Evolutionary conservation across 1,140 invertebrate genomes (phyloP), one percentile per base, ranked within the genome.

Genomic region (Laupala kohalensis): DNA sequence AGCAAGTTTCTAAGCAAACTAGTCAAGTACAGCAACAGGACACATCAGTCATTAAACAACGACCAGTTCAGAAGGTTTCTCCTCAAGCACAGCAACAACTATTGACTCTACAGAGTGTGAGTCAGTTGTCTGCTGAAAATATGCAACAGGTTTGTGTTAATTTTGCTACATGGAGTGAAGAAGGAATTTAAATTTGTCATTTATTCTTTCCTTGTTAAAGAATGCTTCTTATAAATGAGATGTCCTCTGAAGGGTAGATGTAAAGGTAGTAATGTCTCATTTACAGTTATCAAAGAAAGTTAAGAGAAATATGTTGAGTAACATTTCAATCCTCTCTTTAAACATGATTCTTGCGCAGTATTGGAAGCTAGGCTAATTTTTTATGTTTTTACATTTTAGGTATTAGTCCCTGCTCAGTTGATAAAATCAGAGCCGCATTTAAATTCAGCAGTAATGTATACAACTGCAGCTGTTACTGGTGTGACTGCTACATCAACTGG

Each of bases 371-470:
- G 5, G 6, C 9, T 69, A 19, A 29, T 37, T 6, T 15, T 26
- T 15, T 12, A 13, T 69, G 15, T 12, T 4, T 25, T 37, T 25
- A 63, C 27, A 23, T 64, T 9, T 28, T 15, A 71, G 70, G 67
- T 80, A 23, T 74, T 80, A 23, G 72, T 81, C 5, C 78, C 80
- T 72, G 75, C 78, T 9, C 80, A 80, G 74, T 62, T 81, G 23
- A 76, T 80, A 29, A 79, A 79, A 74, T 71, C 78, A 9, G 77
- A 79, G 67, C 73, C 75, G 24, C 75, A 75, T 29, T 27, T 75
- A 26, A 75, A 73, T 23, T 75, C 67, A 77, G 78, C 74, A 23
- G 71, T 72, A 12, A 68, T 72, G 66, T 72, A 72, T 25, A 68
- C 71, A 3, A 68, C 65, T n/a, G 66, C 71, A 3, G 28, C 71